phyloP scores from a whole-genome alignment of 2,888 invertebrate species.

The Melikaiella ostensackeni region DNA sequence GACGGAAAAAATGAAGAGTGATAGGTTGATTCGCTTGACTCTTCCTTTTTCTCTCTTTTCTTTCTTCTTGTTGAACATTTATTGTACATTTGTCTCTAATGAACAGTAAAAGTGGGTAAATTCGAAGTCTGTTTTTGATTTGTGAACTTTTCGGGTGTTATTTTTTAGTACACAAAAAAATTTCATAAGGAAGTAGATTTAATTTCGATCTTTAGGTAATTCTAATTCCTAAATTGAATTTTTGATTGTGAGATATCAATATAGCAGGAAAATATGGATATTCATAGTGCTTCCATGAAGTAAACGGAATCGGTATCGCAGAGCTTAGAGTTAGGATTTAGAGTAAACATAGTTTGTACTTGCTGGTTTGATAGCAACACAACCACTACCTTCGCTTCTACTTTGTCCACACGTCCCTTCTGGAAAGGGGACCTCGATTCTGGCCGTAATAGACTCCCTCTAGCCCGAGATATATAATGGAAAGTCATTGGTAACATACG shows the following conservation, averaged over 20 bases:
- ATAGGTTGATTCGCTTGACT: no score
- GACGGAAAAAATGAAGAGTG: no score
- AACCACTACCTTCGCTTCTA: slow-evolving; percentile 23
- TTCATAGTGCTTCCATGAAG: slow-evolving; percentile 12
- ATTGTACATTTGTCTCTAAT: no score
- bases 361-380: slow-evolving; percentile 27
- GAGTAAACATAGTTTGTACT: slow-evolving; percentile 37
- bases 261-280: not conserved
- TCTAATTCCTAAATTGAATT: not conserved
- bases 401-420: slow-evolving; percentile 42
- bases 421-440: slow-evolving; percentile 43
- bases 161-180: no score
- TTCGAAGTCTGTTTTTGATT: no score
- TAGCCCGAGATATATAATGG: slow-evolving; percentile 60
- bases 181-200: no score
- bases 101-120: no score
- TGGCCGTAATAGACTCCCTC: slow-evolving; percentile 59
- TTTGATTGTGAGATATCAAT: not conserved
- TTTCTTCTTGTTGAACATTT: no score
- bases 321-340: slow-evolving; percentile 24
- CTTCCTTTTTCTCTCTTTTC: no score
- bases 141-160: no score
- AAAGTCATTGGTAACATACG: slow-evolving; percentile 69
- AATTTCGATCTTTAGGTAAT: no score
- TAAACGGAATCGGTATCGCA: slow-evolving; percentile 35